phyloP scores from a whole-genome alignment of 2,113 vertebrate species.

The Shinisaurus crocodilurus region DNA sequence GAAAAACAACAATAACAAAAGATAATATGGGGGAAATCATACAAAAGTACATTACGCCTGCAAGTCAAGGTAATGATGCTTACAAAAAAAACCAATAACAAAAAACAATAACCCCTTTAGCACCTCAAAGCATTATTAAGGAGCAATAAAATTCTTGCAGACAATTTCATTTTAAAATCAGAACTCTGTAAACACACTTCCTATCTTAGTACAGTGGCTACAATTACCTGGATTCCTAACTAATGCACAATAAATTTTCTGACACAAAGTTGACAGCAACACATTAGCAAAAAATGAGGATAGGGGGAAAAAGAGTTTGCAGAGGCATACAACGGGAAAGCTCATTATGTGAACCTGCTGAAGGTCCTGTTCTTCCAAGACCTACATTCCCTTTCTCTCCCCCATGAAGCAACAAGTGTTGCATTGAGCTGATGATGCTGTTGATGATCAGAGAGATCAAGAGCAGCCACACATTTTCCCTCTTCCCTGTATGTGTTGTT shows the following conservation, averaged over 20 bases:
- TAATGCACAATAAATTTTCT: constrained; percentile 1
- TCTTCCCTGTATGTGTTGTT: background rate
- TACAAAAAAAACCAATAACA: background rate
- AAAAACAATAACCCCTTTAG: background rate
- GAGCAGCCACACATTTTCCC: background rate
- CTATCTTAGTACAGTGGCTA: background rate
- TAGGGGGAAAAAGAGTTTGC: background rate
- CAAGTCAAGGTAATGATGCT: background rate
- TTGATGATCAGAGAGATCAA: background rate
- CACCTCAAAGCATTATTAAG: background rate
- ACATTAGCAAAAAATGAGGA: background rate
- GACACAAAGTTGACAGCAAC: background rate
- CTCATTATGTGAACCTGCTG: background rate
- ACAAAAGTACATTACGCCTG: background rate
- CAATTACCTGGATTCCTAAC: background rate
- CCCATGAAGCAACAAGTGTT: background rate
- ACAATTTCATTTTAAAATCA: constrained; percentile 9
- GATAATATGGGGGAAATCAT: background rate
- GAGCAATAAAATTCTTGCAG: background rate
- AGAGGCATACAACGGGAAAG: background rate
- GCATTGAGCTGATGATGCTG: background rate
- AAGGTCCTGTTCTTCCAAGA: background rate
- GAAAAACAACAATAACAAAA: background rate
- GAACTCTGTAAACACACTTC: background rate
- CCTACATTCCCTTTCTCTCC: background rate